Evolutionary conservation across 2,888 invertebrate species (phyloP).

Genomic region (Adela reaumurella): DNA sequence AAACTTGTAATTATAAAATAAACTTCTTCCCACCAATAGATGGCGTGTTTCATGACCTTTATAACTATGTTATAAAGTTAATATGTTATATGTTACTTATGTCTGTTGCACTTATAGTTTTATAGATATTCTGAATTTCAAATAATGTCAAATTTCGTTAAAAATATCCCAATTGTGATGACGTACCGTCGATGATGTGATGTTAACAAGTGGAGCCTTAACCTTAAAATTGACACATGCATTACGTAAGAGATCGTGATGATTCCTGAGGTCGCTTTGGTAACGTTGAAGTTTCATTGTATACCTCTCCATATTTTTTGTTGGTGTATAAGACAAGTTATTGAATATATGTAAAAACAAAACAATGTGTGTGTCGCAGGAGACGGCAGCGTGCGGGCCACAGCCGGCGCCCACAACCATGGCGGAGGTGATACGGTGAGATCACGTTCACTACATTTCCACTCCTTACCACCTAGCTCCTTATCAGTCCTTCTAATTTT

Average conservation of each 20-base stretch:
- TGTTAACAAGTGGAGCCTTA: no score
- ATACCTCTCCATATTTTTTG: neutral
- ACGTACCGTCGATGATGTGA: no score
- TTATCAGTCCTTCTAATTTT: no score
- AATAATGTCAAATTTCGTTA: no score
- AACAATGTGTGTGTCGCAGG: slow-evolving; percentile 22
- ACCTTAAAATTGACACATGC: no score
- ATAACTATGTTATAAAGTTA: no score
- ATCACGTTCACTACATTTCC: slow-evolving; percentile 1
- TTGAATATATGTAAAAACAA: neutral
- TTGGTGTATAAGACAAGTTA: neutral
- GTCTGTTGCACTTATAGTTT: neutral
- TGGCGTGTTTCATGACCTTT: neutral
- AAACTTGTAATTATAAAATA: no score
- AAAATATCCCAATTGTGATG: no score
- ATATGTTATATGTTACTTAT: no score
- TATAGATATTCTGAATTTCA: no score
- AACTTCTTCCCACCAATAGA: slow-evolving; percentile 9
- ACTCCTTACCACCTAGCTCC: neutral
- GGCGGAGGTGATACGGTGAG: slow-evolving; percentile 50
- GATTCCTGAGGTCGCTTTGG: neutral
- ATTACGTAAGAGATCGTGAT: no score
- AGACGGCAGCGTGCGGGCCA: slow-evolving; percentile 44
- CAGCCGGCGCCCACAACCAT: slow-evolving; percentile 46
- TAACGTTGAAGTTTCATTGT: neutral